Evolutionary conservation across 2,797 vertebrate genomes (phyloP).

Genomic region (Oryzias sinensis): DNA sequence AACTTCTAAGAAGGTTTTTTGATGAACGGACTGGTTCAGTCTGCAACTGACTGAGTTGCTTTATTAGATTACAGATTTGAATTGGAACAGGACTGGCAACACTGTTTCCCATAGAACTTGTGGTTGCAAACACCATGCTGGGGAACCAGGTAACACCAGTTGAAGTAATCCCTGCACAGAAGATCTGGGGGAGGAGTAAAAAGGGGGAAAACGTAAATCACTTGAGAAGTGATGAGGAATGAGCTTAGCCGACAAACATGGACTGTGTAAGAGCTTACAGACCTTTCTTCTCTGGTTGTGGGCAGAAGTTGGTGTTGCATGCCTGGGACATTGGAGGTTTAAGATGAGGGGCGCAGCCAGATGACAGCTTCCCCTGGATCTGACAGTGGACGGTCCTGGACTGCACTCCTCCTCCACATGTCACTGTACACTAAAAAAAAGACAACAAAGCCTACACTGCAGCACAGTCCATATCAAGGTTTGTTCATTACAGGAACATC

Average conservation of each 20-base stretch:
- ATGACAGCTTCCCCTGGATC: conserved; percentile 67
- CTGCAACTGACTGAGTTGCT: conserved; percentile 24
- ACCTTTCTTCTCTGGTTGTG: conserved; percentile 76
- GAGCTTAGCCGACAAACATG: neutral
- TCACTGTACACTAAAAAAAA: conserved; percentile 83
- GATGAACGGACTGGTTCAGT: conserved; percentile 40
- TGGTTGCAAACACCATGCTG: conserved; percentile 85
- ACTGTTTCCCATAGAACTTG: conserved; percentile 86
- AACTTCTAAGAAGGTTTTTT: conserved; percentile 42
- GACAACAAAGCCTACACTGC: conserved; percentile 5
- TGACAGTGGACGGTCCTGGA: conserved; percentile 83
- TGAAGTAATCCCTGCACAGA: conserved; percentile 82
- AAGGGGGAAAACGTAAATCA: neutral
- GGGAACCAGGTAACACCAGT: conserved; percentile 87
- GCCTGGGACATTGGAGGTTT: conserved; percentile 81
- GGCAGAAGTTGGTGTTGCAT: conserved; percentile 88
- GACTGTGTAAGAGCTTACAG: neutral
- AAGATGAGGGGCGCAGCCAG: conserved; percentile 71
- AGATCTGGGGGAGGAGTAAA: conserved; percentile 63
- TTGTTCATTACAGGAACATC: too few relatives aligned
- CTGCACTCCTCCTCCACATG: conserved; percentile 89
- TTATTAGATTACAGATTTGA: conserved; percentile 78
- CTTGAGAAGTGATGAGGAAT: neutral
- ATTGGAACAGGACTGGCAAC: conserved; percentile 84
- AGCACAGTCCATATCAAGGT: too few relatives aligned